Evolutionary conservation across 2,888 invertebrate species (phyloP).

Genomic region (Zaprionus obscuricornis): DNA sequence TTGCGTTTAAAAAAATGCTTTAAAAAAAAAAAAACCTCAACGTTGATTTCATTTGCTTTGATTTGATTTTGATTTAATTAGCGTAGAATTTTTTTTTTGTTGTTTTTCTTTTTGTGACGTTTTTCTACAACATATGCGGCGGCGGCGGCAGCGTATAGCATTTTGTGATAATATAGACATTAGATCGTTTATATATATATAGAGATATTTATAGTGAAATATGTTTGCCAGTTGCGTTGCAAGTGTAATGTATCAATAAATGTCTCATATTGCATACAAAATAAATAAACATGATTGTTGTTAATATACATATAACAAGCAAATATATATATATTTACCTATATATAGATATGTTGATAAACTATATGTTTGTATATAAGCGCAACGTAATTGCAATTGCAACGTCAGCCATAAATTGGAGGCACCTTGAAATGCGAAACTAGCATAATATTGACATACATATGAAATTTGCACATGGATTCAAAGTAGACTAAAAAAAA

Average conservation of each 20-base stretch:
- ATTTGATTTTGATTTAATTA: slow-evolving; percentile 54
- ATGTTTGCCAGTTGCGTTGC: too few species aligned
- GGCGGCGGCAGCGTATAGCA: not conserved
- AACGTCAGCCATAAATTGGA: slow-evolving; percentile 37
- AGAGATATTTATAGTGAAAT: too few species aligned
- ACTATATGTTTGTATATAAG: slow-evolving; percentile 8
- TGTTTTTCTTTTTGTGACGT: too few species aligned
- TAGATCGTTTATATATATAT: too few species aligned
- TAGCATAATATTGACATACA: slow-evolving; percentile 62
- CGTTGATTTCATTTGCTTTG: slow-evolving; percentile 30
- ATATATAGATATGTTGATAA: slow-evolving; percentile 3
- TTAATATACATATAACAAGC: slow-evolving; percentile 41
- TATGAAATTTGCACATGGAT: slow-evolving; percentile 57
- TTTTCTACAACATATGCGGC: slow-evolving; percentile 31
- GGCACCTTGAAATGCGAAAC: slow-evolving; percentile 59
- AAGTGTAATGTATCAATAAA: not conserved
- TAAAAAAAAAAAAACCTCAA: too few species aligned
- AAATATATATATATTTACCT: not conserved
- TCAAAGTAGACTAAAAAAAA: slow-evolving; percentile 29
- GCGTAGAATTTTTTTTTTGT: too few species aligned
- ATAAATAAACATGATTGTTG: slow-evolving; percentile 39
- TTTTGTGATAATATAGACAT: too few species aligned
- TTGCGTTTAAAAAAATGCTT: too few species aligned
- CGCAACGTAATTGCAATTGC: slow-evolving; percentile 6
- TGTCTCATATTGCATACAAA: not conserved